A percentile compares a stretch with the other conserved stretches of the same genome.
Evolutionary conservation across 2,113 vertebrate species (phyloP).

Genomic region (Corythoichthys haematopterus): DNA sequence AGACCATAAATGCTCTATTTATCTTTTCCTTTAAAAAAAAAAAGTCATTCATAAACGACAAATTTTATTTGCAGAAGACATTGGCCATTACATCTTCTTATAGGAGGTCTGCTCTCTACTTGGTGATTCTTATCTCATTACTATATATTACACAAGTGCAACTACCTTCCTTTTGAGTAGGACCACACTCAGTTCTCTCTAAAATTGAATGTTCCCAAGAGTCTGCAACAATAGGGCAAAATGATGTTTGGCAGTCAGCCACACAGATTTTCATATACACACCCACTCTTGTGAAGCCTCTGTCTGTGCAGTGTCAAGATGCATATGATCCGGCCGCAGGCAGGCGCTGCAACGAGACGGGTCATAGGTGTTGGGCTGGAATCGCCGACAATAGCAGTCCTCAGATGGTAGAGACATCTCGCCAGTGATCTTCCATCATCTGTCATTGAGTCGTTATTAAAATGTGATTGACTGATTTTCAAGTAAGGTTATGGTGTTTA

Average conservation of each 20-base stretch:
- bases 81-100: not conserved
- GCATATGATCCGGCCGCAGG: slow-evolving; percentile 58
- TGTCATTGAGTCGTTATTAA: not conserved
- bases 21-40: too few species aligned
- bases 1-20: too few species aligned
- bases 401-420: slow-evolving; percentile 41
- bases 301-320: slow-evolving; percentile 21
- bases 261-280: slow-evolving; percentile 2
- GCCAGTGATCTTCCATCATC: slow-evolving; percentile 8
- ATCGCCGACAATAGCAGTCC: slow-evolving; percentile 52
- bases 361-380: slow-evolving; percentile 63
- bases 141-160: not conserved
- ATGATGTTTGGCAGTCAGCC: not conserved
- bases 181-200: not conserved
- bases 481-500: slow-evolving; percentile 1
- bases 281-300: slow-evolving; percentile 28
- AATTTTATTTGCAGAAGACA: not conserved
- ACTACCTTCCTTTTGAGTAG: not conserved
- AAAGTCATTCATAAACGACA: not conserved
- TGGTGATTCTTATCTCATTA: not conserved
- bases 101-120: not conserved
- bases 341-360: slow-evolving; percentile 54
- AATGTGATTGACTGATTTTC: slow-evolving; percentile 19
- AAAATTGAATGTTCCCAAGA: not conserved
- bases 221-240: not conserved